Evolutionary conservation across 2,888 invertebrate genomes (phyloP).

Genomic region (Uropetala carovei): DNA sequence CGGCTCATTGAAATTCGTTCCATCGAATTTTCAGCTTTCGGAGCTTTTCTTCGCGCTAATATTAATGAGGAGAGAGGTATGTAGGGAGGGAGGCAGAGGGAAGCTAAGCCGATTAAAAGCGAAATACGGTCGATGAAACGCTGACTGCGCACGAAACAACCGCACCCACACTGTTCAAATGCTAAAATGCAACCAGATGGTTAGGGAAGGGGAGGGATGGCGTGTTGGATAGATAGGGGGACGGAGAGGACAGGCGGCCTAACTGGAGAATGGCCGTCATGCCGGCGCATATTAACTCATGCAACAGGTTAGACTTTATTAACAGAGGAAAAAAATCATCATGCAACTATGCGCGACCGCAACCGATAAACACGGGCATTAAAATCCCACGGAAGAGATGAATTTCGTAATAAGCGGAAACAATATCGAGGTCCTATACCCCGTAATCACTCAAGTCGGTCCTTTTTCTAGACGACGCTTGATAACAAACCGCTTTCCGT

Average conservation of each 20-base stretch:
- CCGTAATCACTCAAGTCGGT: neutral
- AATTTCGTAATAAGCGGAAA: neutral
- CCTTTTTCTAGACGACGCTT: no score
- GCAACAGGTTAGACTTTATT: slow-evolving; percentile 20
- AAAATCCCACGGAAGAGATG: neutral
- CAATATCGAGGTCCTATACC: neutral
- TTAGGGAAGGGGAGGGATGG: neutral
- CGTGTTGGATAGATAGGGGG: neutral
- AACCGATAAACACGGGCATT: neutral
- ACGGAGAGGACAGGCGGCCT: neutral
- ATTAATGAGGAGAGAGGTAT: slow-evolving; percentile 17
- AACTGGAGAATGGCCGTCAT: neutral
- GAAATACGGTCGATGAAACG: slow-evolving; percentile 24
- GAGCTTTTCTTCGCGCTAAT: neutral
- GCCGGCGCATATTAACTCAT: neutral
- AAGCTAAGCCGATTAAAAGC: neutral
- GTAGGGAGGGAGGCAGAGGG: neutral
- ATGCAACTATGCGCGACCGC: neutral
- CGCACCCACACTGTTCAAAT: neutral
- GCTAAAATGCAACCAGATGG: slow-evolving; percentile 35
- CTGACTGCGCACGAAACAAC: neutral
- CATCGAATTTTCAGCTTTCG: neutral
- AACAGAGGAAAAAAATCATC: neutral
- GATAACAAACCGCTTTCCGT: no score
- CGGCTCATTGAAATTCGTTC: neutral